A percentile compares a stretch with the other conserved stretches of the same genome.
These are phyloP conservation scores for Pegea sp. DNA, from an alignment of 23 tunicate genomes.

Conservation along the genomic window DNA sequence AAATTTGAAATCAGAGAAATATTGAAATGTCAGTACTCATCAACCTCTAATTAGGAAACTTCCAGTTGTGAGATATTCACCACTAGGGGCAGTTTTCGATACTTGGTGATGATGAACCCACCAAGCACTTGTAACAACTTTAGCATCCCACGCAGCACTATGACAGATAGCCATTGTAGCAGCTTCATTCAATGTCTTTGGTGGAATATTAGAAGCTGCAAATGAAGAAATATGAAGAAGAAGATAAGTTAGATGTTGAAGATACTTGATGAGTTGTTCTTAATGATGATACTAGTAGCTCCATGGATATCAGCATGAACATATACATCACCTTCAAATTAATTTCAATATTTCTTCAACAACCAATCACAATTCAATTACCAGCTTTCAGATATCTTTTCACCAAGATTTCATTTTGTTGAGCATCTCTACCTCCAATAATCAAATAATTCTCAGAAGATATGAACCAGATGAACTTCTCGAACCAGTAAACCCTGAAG, in stretches of 20 bases:
- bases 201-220: slow-evolving; percentile 32
- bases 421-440: slow-evolving; percentile 92
- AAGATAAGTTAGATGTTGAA: no score
- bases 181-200: slow-evolving; percentile 81
- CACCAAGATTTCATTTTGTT: slow-evolving; percentile 84
- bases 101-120: slow-evolving; percentile 89
- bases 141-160: slow-evolving; percentile 98
- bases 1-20: neutral
- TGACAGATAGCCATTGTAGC: slow-evolving; percentile 97
- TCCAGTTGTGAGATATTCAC: slow-evolving; percentile 94
- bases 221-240: neutral
- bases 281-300: slow-evolving; percentile 86
- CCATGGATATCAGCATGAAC: slow-evolving; percentile 98
- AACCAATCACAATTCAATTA: neutral
- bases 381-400: slow-evolving; percentile 57
- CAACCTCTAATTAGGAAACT: slow-evolving; percentile 75
- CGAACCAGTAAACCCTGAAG: slow-evolving; percentile 75
- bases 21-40: neutral
- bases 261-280: no score
- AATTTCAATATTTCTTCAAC: neutral
- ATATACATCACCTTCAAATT: slow-evolving; percentile 40
- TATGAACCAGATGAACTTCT: slow-evolving; percentile 89
- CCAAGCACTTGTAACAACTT: slow-evolving; percentile 93
- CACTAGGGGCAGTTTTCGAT: slow-evolving; percentile 93
- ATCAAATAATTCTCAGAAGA: slow-evolving; percentile 84